Evolutionary conservation across 2,888 invertebrate species (phyloP).

Genomic region (Microlaimidae sp.): DNA sequence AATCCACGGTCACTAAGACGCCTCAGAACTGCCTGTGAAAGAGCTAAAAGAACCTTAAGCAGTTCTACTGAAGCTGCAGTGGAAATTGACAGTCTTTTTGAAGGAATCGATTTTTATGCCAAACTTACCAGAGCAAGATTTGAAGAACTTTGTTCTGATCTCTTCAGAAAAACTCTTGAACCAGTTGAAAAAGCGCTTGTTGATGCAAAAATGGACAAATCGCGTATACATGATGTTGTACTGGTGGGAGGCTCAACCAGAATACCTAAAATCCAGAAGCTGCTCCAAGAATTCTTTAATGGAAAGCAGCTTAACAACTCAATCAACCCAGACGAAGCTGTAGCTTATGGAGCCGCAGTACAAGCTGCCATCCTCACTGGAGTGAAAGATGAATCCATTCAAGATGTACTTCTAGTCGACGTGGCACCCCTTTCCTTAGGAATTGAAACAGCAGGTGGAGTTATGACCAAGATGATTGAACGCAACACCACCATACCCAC

Average conservation of each 20-base stretch:
- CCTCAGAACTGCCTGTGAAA: constrained; percentile 68
- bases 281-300: constrained; percentile 67
- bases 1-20: constrained; percentile 80
- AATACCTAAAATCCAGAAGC: constrained; percentile 89
- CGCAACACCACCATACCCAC: constrained; percentile 92
- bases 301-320: constrained; percentile 85
- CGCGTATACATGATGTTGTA: constrained; percentile 54
- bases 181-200: constrained; percentile 87
- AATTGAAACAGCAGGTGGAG: constrained; percentile 76
- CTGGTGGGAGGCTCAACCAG: constrained; percentile 76
- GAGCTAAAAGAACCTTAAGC: constrained; percentile 48
- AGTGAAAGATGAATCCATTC: constrained; percentile 48
- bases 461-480: constrained; percentile 90
- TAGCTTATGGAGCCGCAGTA: constrained; percentile 83
- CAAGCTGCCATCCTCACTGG: constrained; percentile 86
- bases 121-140: constrained; percentile 81
- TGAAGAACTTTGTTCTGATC: constrained; percentile 82
- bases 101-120: constrained; percentile 86
- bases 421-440: constrained; percentile 76
- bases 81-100: constrained; percentile 79
- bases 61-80: constrained; percentile 45
- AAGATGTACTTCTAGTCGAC: constrained; percentile 75
- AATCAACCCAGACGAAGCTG: constrained; percentile 92
- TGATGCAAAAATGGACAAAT: constrained; percentile 90
- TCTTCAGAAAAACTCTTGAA: constrained; percentile 86